Conservation (phyloP, 2,797 vertebrate species). For the Coreius guichenoti region DNA sequence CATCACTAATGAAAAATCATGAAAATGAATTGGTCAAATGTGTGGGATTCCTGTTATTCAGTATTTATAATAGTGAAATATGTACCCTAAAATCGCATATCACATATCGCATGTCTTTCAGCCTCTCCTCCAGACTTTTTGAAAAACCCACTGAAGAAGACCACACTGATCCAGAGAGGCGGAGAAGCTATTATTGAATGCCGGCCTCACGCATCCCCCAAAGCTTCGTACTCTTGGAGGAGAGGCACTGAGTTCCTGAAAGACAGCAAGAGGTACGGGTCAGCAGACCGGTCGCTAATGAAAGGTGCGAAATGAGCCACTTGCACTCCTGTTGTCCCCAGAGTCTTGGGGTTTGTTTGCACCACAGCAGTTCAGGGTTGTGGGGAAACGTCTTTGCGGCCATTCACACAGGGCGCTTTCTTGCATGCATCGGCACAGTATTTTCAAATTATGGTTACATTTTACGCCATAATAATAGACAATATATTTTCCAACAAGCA, state of each 20-base stretch:
- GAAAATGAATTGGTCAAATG: background rate
- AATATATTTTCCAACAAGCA: background rate
- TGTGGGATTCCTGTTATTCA: background rate
- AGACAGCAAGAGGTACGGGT: slow-evolving; percentile 79
- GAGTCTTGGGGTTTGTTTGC: slow-evolving; percentile 20
- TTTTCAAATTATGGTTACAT: background rate
- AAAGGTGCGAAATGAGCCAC: slow-evolving; percentile 55
- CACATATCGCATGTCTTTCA: slow-evolving; percentile 61
- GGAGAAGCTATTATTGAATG: slow-evolving; percentile 83
- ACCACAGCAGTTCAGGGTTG: background rate
- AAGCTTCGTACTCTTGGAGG: slow-evolving; percentile 83
- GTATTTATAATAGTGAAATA: background rate
- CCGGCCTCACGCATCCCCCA: slow-evolving; percentile 84
- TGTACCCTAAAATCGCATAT: background rate
- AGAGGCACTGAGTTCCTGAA: slow-evolving; percentile 75
- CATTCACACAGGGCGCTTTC: background rate
- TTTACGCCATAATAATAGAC: background rate
- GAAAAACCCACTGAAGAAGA: slow-evolving; percentile 81
- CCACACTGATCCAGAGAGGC: slow-evolving; percentile 82
- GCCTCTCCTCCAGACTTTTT: slow-evolving; percentile 87
- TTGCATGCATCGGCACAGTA: background rate
- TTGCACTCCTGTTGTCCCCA: slow-evolving; percentile 44
- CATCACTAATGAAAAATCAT: background rate
- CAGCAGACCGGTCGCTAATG: slow-evolving; percentile 52
- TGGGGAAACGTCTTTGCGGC: background rate